phyloP scores from a whole-genome alignment of 2,797 vertebrate genomes.

The Silurus lanzhouensis region DNA sequence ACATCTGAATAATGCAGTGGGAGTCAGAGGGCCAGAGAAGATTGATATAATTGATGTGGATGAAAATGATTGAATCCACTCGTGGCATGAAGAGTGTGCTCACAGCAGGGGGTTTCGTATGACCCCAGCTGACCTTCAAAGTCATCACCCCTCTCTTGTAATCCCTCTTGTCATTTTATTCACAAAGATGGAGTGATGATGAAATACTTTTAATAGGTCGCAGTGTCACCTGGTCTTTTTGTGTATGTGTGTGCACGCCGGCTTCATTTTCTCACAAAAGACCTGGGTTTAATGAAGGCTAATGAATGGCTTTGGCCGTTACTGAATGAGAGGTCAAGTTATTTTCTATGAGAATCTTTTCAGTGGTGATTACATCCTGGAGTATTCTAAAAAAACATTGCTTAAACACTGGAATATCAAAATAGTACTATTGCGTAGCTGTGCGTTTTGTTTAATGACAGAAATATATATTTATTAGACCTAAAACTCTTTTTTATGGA shows the following conservation, averaged over 20 bases:
- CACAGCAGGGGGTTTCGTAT: slow-evolving; percentile 47
- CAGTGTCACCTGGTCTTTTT: slow-evolving; percentile 48
- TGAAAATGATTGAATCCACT: slow-evolving; percentile 62
- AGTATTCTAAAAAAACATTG: slow-evolving; percentile 6
- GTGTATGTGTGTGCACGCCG: slow-evolving; percentile 37
- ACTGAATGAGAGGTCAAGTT: slow-evolving; percentile 56
- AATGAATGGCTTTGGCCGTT: slow-evolving; percentile 55
- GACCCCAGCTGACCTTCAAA: slow-evolving; percentile 46
- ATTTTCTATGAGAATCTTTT: slow-evolving; percentile 46
- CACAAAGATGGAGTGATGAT: slow-evolving; percentile 58
- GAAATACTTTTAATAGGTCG: slow-evolving; percentile 57
- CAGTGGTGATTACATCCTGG: slow-evolving; percentile 47
- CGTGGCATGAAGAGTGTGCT: slow-evolving; percentile 48
- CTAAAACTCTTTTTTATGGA: neutral
- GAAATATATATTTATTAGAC: neutral
- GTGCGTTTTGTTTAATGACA: neutral
- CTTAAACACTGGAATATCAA: neutral
- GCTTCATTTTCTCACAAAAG: slow-evolving; percentile 52
- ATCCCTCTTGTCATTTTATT: slow-evolving; percentile 48
- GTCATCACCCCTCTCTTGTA: slow-evolving; percentile 51
- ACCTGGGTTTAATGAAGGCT: slow-evolving; percentile 55
- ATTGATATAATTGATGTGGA: slow-evolving; percentile 58
- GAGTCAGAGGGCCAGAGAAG: slow-evolving; percentile 53
- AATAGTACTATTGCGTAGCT: neutral
- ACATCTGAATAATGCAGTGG: slow-evolving; percentile 53